Base-by-base conservation (phyloP, 37 sponge, comb jelly and placozoan species). In the Tethya wilhelma region DNA sequence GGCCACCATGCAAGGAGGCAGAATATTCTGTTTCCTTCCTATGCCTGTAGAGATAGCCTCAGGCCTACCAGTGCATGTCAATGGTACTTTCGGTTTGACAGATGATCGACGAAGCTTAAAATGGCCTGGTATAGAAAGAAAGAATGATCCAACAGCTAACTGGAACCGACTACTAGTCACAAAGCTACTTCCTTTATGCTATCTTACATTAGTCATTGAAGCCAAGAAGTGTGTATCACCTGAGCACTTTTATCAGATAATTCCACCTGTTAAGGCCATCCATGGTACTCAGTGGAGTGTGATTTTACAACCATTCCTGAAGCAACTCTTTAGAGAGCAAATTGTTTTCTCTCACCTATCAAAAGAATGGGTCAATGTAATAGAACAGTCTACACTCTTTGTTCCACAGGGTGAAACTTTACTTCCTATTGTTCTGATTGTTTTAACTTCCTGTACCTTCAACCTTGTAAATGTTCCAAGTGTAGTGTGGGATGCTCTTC, bases 1-100 rank as follows among this genome's bases (percentile, higher is more conserved):
- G 2, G 31, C 29, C 4, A 7, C 38, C 7, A 1, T 41, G 5
- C n/a, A 38, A 4, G 46, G 37, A 33, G 85, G 85, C 53, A 75
- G 85, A 2, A 49, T 90, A 44, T 90, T 90, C 53, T 90, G 85
- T 37, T 90, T 79, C 41, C 90, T 90, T 73, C 85, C 90, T 12
- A 30, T 90, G 59, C 80, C 90, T 22, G 29, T 5, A 22, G 89
- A 87, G 11, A 36, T 63, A 8, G 6, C 31, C n/a, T 70, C 85
- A 32, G 64, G 56, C 28, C 56, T 90, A 14, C 85, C 90, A 32
- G 79, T 84, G 22, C 93, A 89, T 30, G 79, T 93, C 28, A 84
- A 93, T 77, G 93, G 89, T 0, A 84, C 77, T 6, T 93, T 93
- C 81, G 84, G 71, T 0, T 42, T 88, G 28, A 74, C 36, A 30